Evolutionary conservation across 1,140 invertebrate genomes (phyloP).

Genomic region (Bradynema listronoti): DNA sequence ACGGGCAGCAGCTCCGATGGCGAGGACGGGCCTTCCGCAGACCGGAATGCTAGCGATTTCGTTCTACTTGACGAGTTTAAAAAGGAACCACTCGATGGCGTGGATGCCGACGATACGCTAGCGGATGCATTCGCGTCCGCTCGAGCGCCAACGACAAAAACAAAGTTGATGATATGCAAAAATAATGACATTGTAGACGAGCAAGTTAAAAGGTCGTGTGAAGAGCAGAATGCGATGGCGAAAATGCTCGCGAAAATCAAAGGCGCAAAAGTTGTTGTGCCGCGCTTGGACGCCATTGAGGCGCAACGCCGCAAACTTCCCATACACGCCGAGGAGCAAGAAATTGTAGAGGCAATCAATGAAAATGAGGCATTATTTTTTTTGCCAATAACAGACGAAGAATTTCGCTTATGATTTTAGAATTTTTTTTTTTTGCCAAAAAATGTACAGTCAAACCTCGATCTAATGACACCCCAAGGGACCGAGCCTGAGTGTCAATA

Average conservation of each 20-base stretch:
- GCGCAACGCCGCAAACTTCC: slow-evolving; percentile 68
- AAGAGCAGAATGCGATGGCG: slow-evolving; percentile 9
- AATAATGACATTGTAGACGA: no score
- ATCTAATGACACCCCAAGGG: no score
- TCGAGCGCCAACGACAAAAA: no score
- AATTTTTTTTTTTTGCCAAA: no score
- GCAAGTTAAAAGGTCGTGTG: no score
- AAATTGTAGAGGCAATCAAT: slow-evolving; percentile 86
- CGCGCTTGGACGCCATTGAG: slow-evolving; percentile 36
- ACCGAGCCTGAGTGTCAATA: no score
- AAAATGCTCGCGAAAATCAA: slow-evolving; percentile 33
- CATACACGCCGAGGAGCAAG: slow-evolving; percentile 87
- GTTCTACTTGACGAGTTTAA: no score
- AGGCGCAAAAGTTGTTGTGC: slow-evolving; percentile 37
- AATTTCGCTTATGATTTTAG: neutral
- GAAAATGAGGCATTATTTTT: slow-evolving; percentile 65
- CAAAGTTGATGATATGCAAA: no score
- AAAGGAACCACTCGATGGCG: no score
- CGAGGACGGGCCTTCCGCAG: slow-evolving; percentile 1
- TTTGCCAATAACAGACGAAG: neutral
- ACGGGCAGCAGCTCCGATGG: slow-evolving; percentile 26
- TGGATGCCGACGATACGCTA: no score
- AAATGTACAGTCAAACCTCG: no score
- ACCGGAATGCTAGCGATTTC: slow-evolving; percentile 1
- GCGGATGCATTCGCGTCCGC: no score